Evolutionary conservation across 1,140 invertebrate genomes (phyloP), one percentile per base, ranked within the genome.

Genomic region (Zaprionus kolodkinae): DNA sequence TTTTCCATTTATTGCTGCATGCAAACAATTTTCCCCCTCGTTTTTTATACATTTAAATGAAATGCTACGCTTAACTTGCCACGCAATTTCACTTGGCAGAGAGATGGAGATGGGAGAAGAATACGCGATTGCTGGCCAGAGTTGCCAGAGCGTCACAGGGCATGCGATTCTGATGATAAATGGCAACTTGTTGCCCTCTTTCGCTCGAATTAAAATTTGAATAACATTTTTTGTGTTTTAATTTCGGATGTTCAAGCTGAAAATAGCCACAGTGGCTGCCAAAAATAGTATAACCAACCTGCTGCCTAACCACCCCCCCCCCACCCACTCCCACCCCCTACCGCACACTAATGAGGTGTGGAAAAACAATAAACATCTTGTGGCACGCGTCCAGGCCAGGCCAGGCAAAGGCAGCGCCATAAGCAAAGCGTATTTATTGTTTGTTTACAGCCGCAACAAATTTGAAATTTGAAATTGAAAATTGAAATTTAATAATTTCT

Each of bases 11-110:
- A 76, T 87, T 78, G 72, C 75, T 69, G 78, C 78, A 81, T 80
- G 81, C 82, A 74, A 76, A 77, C 83, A 63, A 76, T 86, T 86
- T 87, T 83, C 77, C 38, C 38, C 38, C 38, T 40, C 13, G 40
- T 45, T 15, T 45, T 88, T 88, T 83, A 83, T 88, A 88, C 83
- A 88, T 88, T 87, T 88, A 79, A 88, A 88, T 88, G 84, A 87
- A 83, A 76, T 66, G 76, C 79, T 66, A 59, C 76, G 83, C 76
- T 68, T 87, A 83, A 83, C 38, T 79, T 86, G 82, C 50, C 82
- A 77, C 78, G 74, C 82, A 85, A 78, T 85, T 85, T 85, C 83
- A 72, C 75, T 81, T 69, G 59, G 33, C 56, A 74, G 25, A 72
- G 45, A 17, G 54, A 74, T 25, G 66, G 55, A 21, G 21, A 21